Evolutionary conservation across 2,797 vertebrate species (phyloP).

Genomic region (Helarctos malayanus): DNA sequence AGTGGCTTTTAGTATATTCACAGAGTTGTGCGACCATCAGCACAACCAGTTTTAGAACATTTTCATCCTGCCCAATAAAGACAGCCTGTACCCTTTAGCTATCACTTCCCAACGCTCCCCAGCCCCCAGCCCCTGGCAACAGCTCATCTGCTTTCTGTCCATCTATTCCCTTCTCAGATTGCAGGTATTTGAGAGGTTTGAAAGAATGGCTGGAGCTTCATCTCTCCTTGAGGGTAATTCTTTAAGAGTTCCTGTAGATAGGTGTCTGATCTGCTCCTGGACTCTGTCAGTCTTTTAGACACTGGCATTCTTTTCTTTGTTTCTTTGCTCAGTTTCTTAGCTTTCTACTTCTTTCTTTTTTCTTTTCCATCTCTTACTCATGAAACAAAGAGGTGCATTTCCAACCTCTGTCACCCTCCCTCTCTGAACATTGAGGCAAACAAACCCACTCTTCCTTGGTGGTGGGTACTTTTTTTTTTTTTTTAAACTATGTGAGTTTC

Average conservation of each 20-base stretch:
- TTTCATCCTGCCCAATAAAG: neutral
- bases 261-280: neutral
- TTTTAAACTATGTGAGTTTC: too few relatives aligned
- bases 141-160: neutral
- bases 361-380: neutral
- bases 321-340: neutral
- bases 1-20: neutral
- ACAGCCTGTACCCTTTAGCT: neutral
- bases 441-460: neutral
- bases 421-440: neutral
- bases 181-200: neutral
- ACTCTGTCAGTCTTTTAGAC: neutral
- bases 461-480: neutral
- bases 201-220: neutral
- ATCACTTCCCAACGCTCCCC: neutral
- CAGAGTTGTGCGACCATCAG: neutral
- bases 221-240: neutral
- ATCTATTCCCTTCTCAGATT: neutral
- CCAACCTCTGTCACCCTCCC: neutral
- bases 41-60: neutral
- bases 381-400: neutral
- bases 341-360: neutral
- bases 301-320: neutral
- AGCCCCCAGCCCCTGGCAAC: neutral
- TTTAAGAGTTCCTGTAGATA: neutral